Evolutionary conservation across 2,113 vertebrate genomes (phyloP), one percentile per base, ranked within the genome.

Genomic region (Daubentonia madagascariensis): DNA sequence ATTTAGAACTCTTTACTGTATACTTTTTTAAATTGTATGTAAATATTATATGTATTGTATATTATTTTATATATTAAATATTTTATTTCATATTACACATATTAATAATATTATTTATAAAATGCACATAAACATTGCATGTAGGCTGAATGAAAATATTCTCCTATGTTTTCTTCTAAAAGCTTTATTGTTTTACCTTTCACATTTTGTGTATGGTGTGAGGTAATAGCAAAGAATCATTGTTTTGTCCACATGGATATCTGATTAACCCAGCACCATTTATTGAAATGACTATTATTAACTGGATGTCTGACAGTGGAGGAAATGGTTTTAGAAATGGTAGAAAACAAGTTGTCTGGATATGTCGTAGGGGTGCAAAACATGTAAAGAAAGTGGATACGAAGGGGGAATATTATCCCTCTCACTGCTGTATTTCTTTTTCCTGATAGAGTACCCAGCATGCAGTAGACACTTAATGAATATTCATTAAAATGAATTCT

Each of bases 281-380:
- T 83, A 81, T 2, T 83, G 32, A 92, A 94, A 61, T 89, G 35
- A 81, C 85, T n/a, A 5, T 65, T 92, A 92, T 65, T 92, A 92
- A 45, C n/a, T n/a, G 22, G 59, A 45, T 28, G 9, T 22, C 1
- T 43, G 48, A 73, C 9, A 61, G 23, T n/a, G 1, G 23, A 95
- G 52, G 54, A 12, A 43, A 61, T 1, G 23, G 52, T 45, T 70
- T 85, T 35, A 68, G 45, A 92, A 94, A 57, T 84, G 20, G 50
- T 18, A 79, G 52, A 61, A 68, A 85, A 57, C 23, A 52, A 83
- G 37, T 18, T 52, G 20, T 68, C 59, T 9, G 5, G 37, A 3
- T 43, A 17, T 18, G 18, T 72, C 86, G 23, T 17, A 20, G 17
- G 16, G 88, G 11, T 90, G 52, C 37, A 13, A 30, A 52, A 4